phyloP scores from a whole-genome alignment of 2,888 invertebrate genomes.

The Drosophila infuscata region DNA sequence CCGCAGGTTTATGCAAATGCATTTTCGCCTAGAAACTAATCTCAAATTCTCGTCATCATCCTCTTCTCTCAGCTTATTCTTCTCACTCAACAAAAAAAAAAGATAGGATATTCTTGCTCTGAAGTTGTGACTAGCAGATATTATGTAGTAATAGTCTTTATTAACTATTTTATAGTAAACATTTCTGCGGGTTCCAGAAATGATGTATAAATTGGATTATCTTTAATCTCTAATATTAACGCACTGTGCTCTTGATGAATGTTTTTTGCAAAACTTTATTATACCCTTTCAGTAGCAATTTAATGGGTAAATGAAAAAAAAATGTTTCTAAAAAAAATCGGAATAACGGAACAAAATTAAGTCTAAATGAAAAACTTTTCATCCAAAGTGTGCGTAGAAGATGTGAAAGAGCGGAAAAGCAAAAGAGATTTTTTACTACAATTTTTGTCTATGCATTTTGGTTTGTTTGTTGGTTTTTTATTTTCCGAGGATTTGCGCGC shows the following conservation, averaged over 20 bases:
- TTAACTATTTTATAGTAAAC: neutral
- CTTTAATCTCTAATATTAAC: neutral
- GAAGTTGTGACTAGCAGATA: neutral
- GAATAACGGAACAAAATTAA: constrained; percentile 52
- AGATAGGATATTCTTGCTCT: neutral
- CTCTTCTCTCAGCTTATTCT: neutral
- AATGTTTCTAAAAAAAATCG: neutral
- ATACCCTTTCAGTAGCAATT: neutral
- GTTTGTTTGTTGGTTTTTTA: constrained; percentile 33
- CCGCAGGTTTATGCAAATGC: constrained; percentile 77
- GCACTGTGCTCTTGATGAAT: neutral
- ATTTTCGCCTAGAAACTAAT: constrained; percentile 66
- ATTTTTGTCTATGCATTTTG: constrained; percentile 6
- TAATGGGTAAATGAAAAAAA: constrained; percentile 12
- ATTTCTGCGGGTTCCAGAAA: neutral
- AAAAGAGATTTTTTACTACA: constrained; percentile 6
- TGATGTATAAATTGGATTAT: neutral
- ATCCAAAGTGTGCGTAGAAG: constrained; percentile 49
- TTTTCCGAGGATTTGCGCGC: constrained; percentile 31
- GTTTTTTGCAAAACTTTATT: neutral
- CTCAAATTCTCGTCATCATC: constrained; percentile 26
- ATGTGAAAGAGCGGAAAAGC: constrained; percentile 33
- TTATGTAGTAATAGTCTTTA: neutral
- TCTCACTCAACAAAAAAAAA: neutral
- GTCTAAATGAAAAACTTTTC: constrained; percentile 54